Base-by-base conservation (phyloP, 2,888 invertebrate species). In the Melanargia galathea region DNA sequence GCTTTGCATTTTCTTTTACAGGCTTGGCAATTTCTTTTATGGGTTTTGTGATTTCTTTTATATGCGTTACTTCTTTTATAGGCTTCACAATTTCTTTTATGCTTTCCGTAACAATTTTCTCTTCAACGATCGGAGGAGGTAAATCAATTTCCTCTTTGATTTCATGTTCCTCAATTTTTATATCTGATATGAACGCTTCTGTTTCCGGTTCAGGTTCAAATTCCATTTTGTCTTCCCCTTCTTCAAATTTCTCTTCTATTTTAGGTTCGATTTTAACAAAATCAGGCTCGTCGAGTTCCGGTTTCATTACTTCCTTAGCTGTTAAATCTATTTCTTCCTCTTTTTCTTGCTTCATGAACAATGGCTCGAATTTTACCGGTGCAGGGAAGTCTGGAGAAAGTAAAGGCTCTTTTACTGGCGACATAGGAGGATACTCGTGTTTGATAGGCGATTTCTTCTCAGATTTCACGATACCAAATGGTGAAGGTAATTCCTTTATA, bases 231-330 rank as follows among this genome's bases (percentile, higher is more conserved):
- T 57, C 40, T 26, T 66, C 63, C 1, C 62, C 24, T n/a, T 62
- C 35, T 46, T 64, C 63, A n/a, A 58, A n/a, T 30, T 62, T 64
- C 46, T 81, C 77, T 62, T 81, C 79, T 49, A 72, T 40, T 38
- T 69, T 70, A 7, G 76, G 72, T 68, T 86, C 87, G 13, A 73
- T 52, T 74, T 83, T 82, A 51, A 80, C 77, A 67, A 76, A 87
- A 69, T 89, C 88, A 5, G 85, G 83, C 64, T 90, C 90, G 66
- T 90, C 90, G 8, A 87, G 73, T 58, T 90, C 90, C 0, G 82
- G 80, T 68, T 88, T 90, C 81, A 90, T 83, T 72, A 86, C 89
- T 66, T 90, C 90, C 76, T 87, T 89, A n/a, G 90, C 79, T 24
- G 81, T 84, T 62, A 90, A 77, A 73, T 90, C 90, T 63, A 88